These are phyloP conservation scores for Lucilia cuprina DNA, from an alignment of 1,140 invertebrate species.

Conservation along the genomic window DNA sequence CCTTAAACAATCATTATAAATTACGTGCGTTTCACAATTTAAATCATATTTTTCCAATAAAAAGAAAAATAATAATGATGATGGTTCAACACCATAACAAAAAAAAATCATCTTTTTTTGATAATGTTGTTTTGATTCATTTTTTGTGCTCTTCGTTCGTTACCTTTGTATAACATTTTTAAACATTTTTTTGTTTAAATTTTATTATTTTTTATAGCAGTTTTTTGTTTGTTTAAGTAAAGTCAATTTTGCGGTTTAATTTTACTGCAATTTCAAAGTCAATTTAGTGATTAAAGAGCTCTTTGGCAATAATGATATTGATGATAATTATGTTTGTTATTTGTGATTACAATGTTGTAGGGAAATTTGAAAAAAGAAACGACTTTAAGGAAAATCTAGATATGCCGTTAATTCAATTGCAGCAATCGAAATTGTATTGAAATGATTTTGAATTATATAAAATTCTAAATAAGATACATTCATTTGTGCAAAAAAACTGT, in stretches of 20 bases:
- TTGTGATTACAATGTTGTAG: too few relatives aligned
- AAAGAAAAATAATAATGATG: neutral
- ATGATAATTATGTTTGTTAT: too few relatives aligned
- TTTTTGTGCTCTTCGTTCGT: neutral
- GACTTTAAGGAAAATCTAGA: too few relatives aligned
- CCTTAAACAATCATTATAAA: neutral
- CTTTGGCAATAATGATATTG: too few relatives aligned
- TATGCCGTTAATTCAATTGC: too few relatives aligned
- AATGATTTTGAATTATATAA: too few relatives aligned
- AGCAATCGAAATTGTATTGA: too few relatives aligned
- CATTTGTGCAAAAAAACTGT: too few relatives aligned
- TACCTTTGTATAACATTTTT: neutral
- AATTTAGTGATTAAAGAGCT: neutral
- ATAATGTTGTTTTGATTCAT: neutral
- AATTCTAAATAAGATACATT: too few relatives aligned
- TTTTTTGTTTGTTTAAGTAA: neutral
- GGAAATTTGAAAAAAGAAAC: too few relatives aligned
- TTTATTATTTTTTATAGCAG: neutral
- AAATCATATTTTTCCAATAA: neutral
- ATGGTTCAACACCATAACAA: neutral
- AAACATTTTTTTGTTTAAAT: neutral
- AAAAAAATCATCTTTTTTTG: neutral
- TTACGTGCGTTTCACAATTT: neutral
- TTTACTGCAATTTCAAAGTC: neutral
- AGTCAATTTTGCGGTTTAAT: neutral